Percentiles rank a stretch among this genome's conserved stretches.
phyloP scores from a whole-genome alignment of 1,140 invertebrate genomes.

The Penaeus vannamei region DNA sequence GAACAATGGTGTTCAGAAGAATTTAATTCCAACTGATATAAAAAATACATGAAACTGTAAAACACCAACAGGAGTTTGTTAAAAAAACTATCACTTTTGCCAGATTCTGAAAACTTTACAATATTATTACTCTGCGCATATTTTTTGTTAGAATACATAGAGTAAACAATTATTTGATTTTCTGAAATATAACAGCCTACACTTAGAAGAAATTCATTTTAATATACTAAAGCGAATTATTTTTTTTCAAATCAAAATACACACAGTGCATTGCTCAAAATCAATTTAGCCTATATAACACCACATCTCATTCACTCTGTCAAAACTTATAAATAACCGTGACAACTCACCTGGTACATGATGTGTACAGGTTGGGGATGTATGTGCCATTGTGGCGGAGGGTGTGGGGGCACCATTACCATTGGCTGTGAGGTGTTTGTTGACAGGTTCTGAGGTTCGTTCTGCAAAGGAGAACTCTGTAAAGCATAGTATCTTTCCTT shows the following conservation, averaged over 20 bases:
- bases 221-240: neutral
- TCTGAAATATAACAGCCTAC: too few species aligned
- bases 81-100: too few species aligned
- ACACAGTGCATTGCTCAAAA: neutral
- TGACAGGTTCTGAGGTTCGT: slow-evolving; percentile 66
- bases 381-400: slow-evolving; percentile 63
- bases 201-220: neutral
- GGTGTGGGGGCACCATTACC: slow-evolving; percentile 64
- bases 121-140: too few species aligned
- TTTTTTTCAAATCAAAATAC: neutral
- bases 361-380: slow-evolving; percentile 62
- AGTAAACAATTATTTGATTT: too few species aligned
- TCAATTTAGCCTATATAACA: neutral
- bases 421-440: slow-evolving; percentile 60
- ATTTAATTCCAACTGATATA: too few species aligned
- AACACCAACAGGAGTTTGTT: too few species aligned
- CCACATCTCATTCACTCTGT: too few species aligned
- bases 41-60: too few species aligned
- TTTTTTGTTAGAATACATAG: too few species aligned
- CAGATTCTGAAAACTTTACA: too few species aligned
- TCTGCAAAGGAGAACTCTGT: slow-evolving; percentile 35
- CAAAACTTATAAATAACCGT: neutral
- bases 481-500: neutral
- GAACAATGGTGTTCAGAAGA: too few species aligned
- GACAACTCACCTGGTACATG: slow-evolving; percentile 61